Evolutionary conservation across 2,888 invertebrate species (phyloP), one percentile per base, ranked within the genome.

Genomic region (Lapara coniferarum): DNA sequence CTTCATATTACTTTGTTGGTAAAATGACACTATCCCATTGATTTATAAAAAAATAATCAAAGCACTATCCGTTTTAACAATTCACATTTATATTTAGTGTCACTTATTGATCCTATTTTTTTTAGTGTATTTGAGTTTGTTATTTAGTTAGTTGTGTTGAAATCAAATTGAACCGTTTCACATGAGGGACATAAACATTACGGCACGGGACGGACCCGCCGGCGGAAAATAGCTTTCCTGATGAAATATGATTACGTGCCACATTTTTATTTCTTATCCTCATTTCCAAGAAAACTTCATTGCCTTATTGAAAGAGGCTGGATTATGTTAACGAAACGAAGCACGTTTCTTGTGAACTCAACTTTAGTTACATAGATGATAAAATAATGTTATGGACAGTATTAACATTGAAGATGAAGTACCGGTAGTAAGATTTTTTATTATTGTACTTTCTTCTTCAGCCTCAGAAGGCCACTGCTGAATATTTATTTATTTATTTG

Each of bases 161-260:
- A 79, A 82, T 84, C 84, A 85, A 87, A 86, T 87, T 83, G 87
- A 86, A 84, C 81, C 81, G 77, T 85, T 85, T 81, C 83, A 81
- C 81, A 81, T 63, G 13, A 63, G 63, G 59, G 63, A 63, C 63
- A 63, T 83, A 84, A 85, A 84, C 79, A 79, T 72, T 72, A 73
- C 71, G 77, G 74, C 76, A 73, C 77, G 76, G 77, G 73, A 71
- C 73, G 77, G 77, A 81, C 83, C 85, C 82, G 81, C 77, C 78
- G 79, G 78, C 80, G 83, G 82, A 83, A 87, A 88, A 89, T 85
- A 83, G 85, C 88, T 86, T 85, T 83, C 78, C 80, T 88, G 86
- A 90, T 92, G 90, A 92, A 90, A 91, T 91, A 92, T 92, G 90
- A 91, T 92, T 91, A 88, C 84, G 78, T 81, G 81, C 83, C 85